Conservation (phyloP, 2,113 vertebrate species). For the Pelodiscus sinensis region DNA sequence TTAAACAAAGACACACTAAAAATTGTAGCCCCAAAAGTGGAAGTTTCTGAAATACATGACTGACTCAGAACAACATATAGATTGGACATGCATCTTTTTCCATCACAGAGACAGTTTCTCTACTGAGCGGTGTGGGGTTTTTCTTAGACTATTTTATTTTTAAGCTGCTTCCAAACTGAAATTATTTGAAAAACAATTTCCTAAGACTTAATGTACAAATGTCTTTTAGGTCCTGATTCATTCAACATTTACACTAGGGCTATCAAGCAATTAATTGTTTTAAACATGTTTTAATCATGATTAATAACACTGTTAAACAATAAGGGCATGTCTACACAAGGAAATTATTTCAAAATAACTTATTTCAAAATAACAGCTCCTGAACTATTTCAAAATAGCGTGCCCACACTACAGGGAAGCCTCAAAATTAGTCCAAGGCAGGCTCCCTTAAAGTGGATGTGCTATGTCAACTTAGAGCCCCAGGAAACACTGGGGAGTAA, state of each 20-base stretch:
- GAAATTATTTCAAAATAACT: too few species aligned
- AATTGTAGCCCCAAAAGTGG: background rate
- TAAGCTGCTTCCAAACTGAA: slow-evolving; percentile 5
- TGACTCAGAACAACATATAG: background rate
- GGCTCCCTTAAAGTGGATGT: too few species aligned
- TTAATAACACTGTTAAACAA: too few species aligned
- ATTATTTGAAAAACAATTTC: background rate
- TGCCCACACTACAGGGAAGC: too few species aligned
- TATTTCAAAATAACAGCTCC: too few species aligned
- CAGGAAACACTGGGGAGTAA: too few species aligned
- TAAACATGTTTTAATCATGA: too few species aligned
- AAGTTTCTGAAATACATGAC: background rate
- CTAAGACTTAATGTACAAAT: background rate
- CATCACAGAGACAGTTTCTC: background rate
- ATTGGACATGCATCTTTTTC: background rate
- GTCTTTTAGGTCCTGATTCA: background rate
- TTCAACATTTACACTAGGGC: background rate
- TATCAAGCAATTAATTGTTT: too few species aligned
- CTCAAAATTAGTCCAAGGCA: too few species aligned
- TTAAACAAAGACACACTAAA: background rate
- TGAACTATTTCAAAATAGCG: too few species aligned
- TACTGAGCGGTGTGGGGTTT: background rate
- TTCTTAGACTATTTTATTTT: background rate
- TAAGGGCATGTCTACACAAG: too few species aligned
- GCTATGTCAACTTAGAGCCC: too few species aligned